These are phyloP conservation scores for Amphimedon queenslandica DNA, from an alignment of 37 sponge, comb jelly and placozoan genomes.

Conservation along the genomic window DNA sequence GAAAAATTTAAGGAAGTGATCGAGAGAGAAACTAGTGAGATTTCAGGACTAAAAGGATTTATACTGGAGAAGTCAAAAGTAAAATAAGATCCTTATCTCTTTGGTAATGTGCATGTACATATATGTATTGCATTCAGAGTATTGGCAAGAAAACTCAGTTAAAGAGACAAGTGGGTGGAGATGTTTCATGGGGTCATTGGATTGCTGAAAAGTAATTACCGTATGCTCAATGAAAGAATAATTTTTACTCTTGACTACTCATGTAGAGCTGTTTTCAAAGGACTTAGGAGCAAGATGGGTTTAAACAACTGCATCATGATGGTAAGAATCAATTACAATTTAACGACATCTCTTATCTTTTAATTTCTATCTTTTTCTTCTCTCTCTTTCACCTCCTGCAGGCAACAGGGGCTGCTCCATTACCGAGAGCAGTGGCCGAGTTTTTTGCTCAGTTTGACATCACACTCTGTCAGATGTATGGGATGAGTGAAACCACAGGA, in stretches of 20 bases:
- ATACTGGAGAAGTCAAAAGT: conserved; percentile 44
- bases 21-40: conserved; percentile 32
- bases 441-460: conserved; percentile 88
- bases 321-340: too few species aligned
- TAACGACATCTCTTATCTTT: background rate
- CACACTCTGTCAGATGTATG: conserved; percentile 86
- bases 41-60: conserved; percentile 45
- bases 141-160: conserved; percentile 47
- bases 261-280: conserved; percentile 66
- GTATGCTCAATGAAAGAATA: background rate
- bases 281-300: conserved; percentile 66
- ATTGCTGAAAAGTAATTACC: conserved; percentile 68
- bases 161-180: conserved; percentile 43
- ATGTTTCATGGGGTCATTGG: conserved; percentile 83
- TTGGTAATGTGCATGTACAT: too few species aligned
- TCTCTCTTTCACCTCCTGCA: conserved; percentile 1
- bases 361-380: too few species aligned
- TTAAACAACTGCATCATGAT: conserved; percentile 60
- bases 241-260: too few species aligned
- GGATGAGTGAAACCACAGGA: conserved; percentile 92
- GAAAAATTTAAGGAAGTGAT: conserved; percentile 89
- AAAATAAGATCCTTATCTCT: too few species aligned
- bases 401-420: conserved; percentile 86
- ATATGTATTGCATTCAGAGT: background rate
- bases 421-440: conserved; percentile 66